Conservation (phyloP, 2,113 vertebrate species). For the Pica pica region DNA sequence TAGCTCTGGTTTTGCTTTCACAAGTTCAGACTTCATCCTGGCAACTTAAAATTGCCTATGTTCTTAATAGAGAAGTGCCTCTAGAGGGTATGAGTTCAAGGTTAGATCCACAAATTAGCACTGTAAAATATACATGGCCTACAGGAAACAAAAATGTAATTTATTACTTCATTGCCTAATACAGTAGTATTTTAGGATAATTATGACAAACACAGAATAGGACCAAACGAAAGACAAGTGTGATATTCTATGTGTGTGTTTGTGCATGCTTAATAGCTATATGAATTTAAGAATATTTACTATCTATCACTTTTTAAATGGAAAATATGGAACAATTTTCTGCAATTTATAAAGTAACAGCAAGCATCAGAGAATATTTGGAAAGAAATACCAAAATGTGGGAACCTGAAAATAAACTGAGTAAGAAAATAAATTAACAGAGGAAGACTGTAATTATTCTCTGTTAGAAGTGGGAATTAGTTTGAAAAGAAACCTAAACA, state of each 20-base stretch:
- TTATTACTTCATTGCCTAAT: neutral
- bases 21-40: neutral
- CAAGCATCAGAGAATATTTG: neutral
- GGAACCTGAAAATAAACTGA: neutral
- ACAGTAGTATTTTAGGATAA: neutral
- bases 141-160: neutral
- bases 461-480: neutral
- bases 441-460: neutral
- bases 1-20: neutral
- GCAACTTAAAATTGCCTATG: neutral
- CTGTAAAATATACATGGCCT: neutral
- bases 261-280: neutral
- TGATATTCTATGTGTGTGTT: neutral
- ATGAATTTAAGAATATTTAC: neutral
- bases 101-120: neutral
- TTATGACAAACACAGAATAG: neutral
- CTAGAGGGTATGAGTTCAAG: neutral
- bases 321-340: neutral
- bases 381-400: neutral
- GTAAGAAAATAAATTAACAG: neutral
- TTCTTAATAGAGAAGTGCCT: neutral
- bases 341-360: neutral
- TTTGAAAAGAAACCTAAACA: neutral
- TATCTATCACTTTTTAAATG: neutral
- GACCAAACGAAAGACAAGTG: neutral